Evolutionary conservation across 2,113 vertebrate species (phyloP), one percentile per base, ranked within the genome.

Genomic region (Limanda limanda): DNA sequence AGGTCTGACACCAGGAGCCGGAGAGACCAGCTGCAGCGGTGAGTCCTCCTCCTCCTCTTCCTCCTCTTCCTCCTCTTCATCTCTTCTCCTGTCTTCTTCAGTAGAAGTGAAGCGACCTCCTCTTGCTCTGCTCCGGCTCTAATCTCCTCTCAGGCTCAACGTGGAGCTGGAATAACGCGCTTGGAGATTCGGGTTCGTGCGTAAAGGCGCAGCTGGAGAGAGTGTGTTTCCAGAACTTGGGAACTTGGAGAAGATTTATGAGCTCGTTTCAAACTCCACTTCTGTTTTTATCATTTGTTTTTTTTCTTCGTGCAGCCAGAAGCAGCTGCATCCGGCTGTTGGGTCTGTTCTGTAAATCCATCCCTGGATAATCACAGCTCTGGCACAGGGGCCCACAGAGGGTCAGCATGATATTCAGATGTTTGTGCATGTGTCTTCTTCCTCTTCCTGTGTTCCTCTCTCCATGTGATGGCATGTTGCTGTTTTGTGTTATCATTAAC

Each of bases 131-230:
- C 7, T 48, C 5, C 7, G 40, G 10, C n/a, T 20, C 5, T n/a
- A 20, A 20, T 54, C 51, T 51, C 18, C 21, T 14, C 3, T 9
- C 18, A 68, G 25, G 9, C 10, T 17, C 14, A 12, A 4, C 24
- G 54, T 2, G 20, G 48, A 18, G n/a, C 25, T 25, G 17, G 1
- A 15, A 0, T 14, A 24, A 15, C 23, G 0, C 23, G 24, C 5
- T 2, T 25, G 23, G 24, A 56, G 17, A 0, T n/a, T n/a, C 1
- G 3, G 67, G 2, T 17, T 57, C 55, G 68, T 67, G 86, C 78
- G 81, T 88, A 81, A 81, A 74, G 21, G 67, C 75, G 57, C 86
- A 81, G 42, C 23, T 58, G 60, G 71, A 37, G 52, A 5, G 35
- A 37, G 52, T 7, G 35, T 7, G 55, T 24, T 54, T 77, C 63